These are phyloP conservation scores for Sebastes wilsoni DNA, from an alignment of 2,797 vertebrate species.

Conservation along the genomic window DNA sequence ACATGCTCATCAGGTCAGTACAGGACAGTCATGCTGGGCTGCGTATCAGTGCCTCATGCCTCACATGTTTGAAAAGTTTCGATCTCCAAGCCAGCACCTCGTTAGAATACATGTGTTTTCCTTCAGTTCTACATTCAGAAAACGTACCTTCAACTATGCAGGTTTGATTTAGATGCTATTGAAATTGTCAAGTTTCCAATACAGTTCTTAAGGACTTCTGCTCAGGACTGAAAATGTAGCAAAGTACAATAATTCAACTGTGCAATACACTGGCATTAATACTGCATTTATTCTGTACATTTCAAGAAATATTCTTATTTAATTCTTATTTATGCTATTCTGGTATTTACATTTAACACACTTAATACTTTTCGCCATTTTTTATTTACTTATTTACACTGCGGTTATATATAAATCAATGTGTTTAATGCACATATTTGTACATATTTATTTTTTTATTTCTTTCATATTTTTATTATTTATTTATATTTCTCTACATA, in stretches of 20 bases:
- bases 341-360: too few species aligned
- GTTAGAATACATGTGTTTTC: background rate
- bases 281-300: too few species aligned
- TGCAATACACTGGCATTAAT: too few species aligned
- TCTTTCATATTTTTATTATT: background rate
- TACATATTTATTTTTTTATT: too few species aligned
- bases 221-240: background rate
- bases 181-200: background rate
- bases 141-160: background rate
- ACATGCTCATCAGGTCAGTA: conserved; percentile 95
- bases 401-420: background rate
- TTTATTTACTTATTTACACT: fast-evolving
- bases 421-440: background rate
- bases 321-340: too few species aligned
- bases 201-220: background rate
- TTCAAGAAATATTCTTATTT: too few species aligned
- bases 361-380: background rate
- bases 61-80: fast-evolving
- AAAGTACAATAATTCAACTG: fast-evolving
- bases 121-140: background rate
- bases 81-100: background rate
- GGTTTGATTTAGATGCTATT: background rate
- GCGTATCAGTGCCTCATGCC: background rate
- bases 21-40: background rate
- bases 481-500: background rate